These are phyloP conservation scores for Petrocephalus microphthalmus DNA, from an alignment of 2,113 vertebrate species.

Conservation along the genomic window DNA sequence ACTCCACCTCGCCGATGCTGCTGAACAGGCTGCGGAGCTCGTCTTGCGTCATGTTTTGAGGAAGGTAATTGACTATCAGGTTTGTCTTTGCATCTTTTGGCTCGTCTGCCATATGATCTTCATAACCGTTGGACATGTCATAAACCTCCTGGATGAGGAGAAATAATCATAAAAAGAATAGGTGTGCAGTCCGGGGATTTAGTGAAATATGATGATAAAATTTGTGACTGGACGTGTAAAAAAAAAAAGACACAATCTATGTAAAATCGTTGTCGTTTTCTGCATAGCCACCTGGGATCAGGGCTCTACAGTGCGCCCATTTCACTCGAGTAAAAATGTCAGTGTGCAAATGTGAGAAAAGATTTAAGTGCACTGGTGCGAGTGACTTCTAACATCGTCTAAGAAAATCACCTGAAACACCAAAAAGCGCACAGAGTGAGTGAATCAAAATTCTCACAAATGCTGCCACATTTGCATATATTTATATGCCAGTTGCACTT, in stretches of 20 bases:
- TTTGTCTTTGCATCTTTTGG: conserved; percentile 90
- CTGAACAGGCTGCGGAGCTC: conserved; percentile 92
- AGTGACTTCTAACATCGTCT: too few species aligned
- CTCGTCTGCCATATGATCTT: conserved; percentile 97
- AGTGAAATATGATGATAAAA: background rate
- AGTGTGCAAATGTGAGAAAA: too few species aligned
- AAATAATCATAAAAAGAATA: background rate
- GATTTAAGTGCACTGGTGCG: too few species aligned
- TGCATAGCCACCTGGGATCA: too few species aligned
- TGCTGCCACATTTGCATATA: too few species aligned
- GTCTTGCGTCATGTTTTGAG: conserved; percentile 96
- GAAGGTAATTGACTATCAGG: conserved; percentile 96
- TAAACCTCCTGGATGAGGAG: conserved; percentile 65
- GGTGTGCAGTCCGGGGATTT: background rate
- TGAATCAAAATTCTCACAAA: too few species aligned
- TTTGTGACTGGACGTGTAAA: background rate
- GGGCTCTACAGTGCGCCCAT: too few species aligned
- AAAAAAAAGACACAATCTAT: background rate
- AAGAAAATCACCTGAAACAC: too few species aligned
- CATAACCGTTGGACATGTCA: conserved; percentile 98
- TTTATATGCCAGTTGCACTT: too few species aligned
- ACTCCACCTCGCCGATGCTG: conserved; percentile 95
- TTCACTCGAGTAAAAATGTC: too few species aligned
- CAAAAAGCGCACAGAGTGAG: too few species aligned
- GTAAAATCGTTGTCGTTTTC: too few species aligned